A percentile compares a stretch with the other conserved stretches of the same genome.
Conservation (phyloP, 2,888 invertebrate species). For the Ryuthela nishihirai region DNA sequence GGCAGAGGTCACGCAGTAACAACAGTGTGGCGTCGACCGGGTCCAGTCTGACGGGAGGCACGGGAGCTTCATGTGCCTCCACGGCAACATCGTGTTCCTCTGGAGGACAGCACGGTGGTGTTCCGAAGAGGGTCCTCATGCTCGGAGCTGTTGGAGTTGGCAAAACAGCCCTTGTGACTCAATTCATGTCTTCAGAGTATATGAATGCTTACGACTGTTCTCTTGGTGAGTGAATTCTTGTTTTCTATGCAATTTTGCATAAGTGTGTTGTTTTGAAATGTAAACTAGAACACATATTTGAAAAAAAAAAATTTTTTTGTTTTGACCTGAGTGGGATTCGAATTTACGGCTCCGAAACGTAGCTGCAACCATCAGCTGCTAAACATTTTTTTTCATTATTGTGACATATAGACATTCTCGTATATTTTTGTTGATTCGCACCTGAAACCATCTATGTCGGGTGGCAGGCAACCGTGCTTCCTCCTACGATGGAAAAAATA, state of each 20-base stretch:
- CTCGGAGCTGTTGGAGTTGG: conserved; percentile 64
- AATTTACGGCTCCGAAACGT: too few relatives aligned
- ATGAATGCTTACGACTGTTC: conserved; percentile 72
- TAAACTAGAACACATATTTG: too few relatives aligned
- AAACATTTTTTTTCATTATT: too few relatives aligned
- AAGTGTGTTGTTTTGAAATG: too few relatives aligned
- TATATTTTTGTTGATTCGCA: too few relatives aligned
- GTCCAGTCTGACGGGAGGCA: conserved; percentile 44
- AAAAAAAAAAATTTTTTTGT: too few relatives aligned
- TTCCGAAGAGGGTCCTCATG: conserved; percentile 58
- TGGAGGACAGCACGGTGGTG: neutral
- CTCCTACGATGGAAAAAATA: too few relatives aligned
- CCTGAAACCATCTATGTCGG: too few relatives aligned
- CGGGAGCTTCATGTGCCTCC: conserved; percentile 11
- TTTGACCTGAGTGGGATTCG: too few relatives aligned
- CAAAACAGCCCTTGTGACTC: conserved; percentile 64
- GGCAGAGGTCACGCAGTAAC: conserved; percentile 70
- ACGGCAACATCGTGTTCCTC: conserved; percentile 28
- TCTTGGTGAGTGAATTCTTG: conserved; percentile 29
- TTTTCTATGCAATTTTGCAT: neutral
- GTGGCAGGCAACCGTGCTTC: too few relatives aligned
- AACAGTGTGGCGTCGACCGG: conserved; percentile 79
- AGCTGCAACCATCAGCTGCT: too few relatives aligned
- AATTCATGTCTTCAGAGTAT: conserved; percentile 68
- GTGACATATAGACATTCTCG: too few relatives aligned